Conservation (phyloP, 2,113 vertebrate genomes). For the Ovis aries region ARS-UI_Ramb_v3.0 NC_056070.1:32686501-32687000, state of each 20-base stretch:
- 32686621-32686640: conserved; percentile 1
- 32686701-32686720: conserved; percentile 34
- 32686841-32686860: background rate
- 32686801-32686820: background rate
- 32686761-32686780: background rate
- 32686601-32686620: background rate
- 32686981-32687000: background rate
- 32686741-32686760: background rate
- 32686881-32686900: background rate
- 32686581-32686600: background rate
- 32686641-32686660: conserved; percentile 7
- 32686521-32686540: background rate
- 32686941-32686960: background rate
- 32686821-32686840: background rate
- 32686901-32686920: background rate
- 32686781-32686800: background rate
- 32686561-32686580: background rate
- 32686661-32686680: conserved; percentile 27
- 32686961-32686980: background rate
- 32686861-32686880: background rate
- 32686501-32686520: background rate
- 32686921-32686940: background rate
- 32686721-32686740: background rate
- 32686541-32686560: background rate
- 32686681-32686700: background rate